Conservation (phyloP, 2,888 invertebrate species). For the Boloria euphrosyne region DNA sequence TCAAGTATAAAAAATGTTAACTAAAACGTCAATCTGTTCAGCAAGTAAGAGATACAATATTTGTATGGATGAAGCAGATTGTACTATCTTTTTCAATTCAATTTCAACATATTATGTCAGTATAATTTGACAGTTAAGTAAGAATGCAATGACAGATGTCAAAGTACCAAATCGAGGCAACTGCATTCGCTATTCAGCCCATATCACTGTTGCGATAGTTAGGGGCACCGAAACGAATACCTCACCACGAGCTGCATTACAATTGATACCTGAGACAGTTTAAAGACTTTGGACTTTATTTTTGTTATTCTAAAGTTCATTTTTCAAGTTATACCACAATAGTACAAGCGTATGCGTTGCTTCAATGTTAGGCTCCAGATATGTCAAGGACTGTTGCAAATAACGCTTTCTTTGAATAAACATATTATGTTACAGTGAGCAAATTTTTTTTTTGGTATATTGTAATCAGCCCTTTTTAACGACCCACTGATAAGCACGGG, state of each 20-base stretch:
- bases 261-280: conserved; percentile 53
- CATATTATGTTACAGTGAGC: conserved; percentile 39
- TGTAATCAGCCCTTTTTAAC: too few species aligned
- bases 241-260: conserved; percentile 63
- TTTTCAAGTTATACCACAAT: conserved; percentile 38
- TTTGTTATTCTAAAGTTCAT: conserved; percentile 38
- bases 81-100: too few species aligned
- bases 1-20: too few species aligned
- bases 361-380: conserved; percentile 65
- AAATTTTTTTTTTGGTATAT: too few species aligned
- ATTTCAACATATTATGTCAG: conserved; percentile 8
- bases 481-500: too few species aligned
- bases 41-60: too few species aligned
- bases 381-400: conserved; percentile 74
- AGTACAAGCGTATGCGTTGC: conserved; percentile 52
- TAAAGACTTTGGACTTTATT: conserved; percentile 40
- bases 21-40: too few species aligned
- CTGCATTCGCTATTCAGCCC: conserved; percentile 66
- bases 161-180: conserved; percentile 52
- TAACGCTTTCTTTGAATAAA: conserved; percentile 62
- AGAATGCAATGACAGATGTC: conserved; percentile 45
- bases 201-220: conserved; percentile 63
- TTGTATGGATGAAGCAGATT: too few species aligned
- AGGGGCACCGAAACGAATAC: conserved; percentile 65
- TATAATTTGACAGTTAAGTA: conserved; percentile 35